A percentile compares a stretch with the other conserved stretches of the same genome.
These are phyloP conservation scores for Pollenia amentaria DNA, from an alignment of 2,888 invertebrate species.

Conservation along the genomic window DNA sequence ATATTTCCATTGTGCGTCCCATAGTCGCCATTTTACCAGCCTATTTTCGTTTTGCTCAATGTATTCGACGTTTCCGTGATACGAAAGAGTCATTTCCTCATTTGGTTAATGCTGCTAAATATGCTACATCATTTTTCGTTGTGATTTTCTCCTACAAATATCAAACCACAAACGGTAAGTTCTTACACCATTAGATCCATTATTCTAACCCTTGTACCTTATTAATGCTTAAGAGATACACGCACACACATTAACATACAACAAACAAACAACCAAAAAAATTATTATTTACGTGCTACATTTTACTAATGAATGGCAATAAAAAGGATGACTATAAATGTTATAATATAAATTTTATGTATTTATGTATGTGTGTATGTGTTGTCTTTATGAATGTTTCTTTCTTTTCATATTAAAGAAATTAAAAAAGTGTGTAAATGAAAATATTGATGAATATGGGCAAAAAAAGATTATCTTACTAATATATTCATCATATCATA, in stretches of 20 bases:
- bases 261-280: too few relatives aligned
- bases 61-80: constrained; percentile 92
- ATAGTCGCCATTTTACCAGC: constrained; percentile 92
- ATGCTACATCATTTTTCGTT: constrained; percentile 94
- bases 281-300: background rate
- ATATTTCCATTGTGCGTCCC: constrained; percentile 86
- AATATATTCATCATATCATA: too few relatives aligned
- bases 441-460: too few relatives aligned
- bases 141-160: constrained; percentile 88
- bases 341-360: background rate
- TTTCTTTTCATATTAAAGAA: too few relatives aligned
- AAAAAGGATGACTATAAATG: constrained; percentile 5
- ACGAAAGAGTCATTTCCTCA: constrained; percentile 92
- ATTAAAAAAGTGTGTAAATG: too few relatives aligned
- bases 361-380: background rate
- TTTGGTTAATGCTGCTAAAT: constrained; percentile 94
- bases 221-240: too few relatives aligned
- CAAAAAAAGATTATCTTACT: too few relatives aligned
- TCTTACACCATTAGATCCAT: background rate
- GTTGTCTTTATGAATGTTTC: background rate
- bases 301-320: constrained; percentile 6
- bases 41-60: constrained; percentile 94
- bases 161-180: constrained; percentile 83
- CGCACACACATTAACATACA: background rate
- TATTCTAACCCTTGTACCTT: background rate